Evolutionary conservation across 2,113 vertebrate genomes (phyloP).

Genomic region (Corythoichthys intestinalis): DNA sequence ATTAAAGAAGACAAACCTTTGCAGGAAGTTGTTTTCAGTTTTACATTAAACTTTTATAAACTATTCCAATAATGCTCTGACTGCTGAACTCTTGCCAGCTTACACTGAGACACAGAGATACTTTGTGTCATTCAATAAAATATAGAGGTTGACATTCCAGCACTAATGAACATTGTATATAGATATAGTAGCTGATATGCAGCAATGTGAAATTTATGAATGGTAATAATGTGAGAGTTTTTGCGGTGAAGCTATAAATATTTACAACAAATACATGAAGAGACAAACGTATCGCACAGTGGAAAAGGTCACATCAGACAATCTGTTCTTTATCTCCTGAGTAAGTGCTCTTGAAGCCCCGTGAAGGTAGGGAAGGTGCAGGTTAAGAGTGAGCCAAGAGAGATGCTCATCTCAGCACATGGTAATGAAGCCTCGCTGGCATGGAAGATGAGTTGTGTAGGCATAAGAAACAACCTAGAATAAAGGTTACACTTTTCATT

Average conservation of each 20-base stretch:
- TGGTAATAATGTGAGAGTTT: neutral
- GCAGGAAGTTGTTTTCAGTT: constrained; percentile 29
- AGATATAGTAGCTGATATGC: constrained; percentile 1
- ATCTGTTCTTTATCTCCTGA: too few relatives aligned
- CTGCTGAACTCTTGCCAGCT: constrained; percentile 18
- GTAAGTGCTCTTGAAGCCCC: too few relatives aligned
- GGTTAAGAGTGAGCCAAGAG: too few relatives aligned
- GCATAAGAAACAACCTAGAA: too few relatives aligned
- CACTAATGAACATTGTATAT: neutral
- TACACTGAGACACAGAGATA: neutral
- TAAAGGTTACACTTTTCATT: too few relatives aligned
- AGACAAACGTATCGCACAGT: too few relatives aligned
- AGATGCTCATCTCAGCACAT: too few relatives aligned
- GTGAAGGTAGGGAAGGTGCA: too few relatives aligned
- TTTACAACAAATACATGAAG: too few relatives aligned
- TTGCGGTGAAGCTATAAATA: neutral
- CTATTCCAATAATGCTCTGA: constrained; percentile 22
- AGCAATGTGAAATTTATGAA: constrained; percentile 1
- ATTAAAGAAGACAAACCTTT: neutral
- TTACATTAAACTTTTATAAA: constrained; percentile 22
- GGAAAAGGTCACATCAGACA: too few relatives aligned
- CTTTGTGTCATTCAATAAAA: constrained; percentile 35
- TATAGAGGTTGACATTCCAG: constrained; percentile 19
- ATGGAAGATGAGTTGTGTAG: too few relatives aligned
- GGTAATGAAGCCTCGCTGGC: too few relatives aligned